A percentile compares a stretch with the other conserved stretches of the same genome.
Evolutionary conservation across 1,140 invertebrate genomes (phyloP).

Genomic region (Scaptomyza montana): DNA sequence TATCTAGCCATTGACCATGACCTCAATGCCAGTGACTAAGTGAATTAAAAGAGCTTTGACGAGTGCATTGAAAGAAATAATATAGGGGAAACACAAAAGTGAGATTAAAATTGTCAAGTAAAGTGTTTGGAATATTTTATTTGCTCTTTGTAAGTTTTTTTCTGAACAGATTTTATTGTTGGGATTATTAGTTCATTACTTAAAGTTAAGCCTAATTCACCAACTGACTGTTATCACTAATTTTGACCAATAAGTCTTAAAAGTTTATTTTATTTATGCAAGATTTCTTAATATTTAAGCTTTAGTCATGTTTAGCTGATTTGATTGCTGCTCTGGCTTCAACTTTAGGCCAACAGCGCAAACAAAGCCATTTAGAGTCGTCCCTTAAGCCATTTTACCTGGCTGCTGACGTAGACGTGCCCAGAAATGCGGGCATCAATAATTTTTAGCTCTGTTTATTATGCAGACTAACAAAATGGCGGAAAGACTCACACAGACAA

Average conservation of each 20-base stretch:
- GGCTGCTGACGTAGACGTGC: constrained; percentile 60
- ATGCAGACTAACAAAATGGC: constrained; percentile 80
- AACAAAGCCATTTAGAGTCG: constrained; percentile 24
- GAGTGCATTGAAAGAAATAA: too few species aligned
- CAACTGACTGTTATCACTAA: too few species aligned
- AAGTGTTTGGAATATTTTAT: too few species aligned
- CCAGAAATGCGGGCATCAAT: constrained; percentile 75
- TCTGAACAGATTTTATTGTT: too few species aligned
- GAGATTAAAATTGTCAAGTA: too few species aligned
- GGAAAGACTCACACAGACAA: constrained; percentile 16
- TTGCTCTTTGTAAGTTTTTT: too few species aligned
- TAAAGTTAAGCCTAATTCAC: too few species aligned
- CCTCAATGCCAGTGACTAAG: not conserved
- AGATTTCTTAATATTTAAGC: not conserved
- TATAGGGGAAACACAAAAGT: too few species aligned
- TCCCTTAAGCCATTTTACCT: constrained; percentile 42
- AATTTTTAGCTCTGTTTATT: constrained; percentile 79
- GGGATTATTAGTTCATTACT: too few species aligned
- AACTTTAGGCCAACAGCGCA: not conserved
- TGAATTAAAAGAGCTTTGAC: not conserved
- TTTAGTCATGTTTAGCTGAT: constrained; percentile 8
- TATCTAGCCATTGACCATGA: constrained; percentile 3
- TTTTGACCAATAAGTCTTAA: too few species aligned
- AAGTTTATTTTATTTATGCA: not conserved
- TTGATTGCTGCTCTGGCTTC: constrained; percentile 6